Evolutionary conservation across 2,113 vertebrate species (phyloP), one percentile per base, ranked within the genome.

Genomic region (Psittacara wagleri): DNA sequence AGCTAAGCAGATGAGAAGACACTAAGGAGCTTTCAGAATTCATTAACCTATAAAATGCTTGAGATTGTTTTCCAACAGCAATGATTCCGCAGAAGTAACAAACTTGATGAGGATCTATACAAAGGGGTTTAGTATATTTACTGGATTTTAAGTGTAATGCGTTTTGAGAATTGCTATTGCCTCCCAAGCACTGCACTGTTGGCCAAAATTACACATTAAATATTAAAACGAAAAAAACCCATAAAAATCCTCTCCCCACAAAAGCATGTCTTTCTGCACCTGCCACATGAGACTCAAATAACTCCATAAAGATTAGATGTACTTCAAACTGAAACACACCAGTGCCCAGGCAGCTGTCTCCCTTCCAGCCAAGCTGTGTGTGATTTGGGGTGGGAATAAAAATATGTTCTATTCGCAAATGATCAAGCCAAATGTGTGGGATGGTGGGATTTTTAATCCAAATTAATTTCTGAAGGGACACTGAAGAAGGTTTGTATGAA

Each of bases 271-370:
- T 86, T 79, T 90, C 76, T 76, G 80, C 88, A 84, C 77, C 90
- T 95, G 94, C 90, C 90, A 94, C 69, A 68, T 0, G 0, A 66
- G 64, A 88, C 81, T 92, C 92, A 88, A 86, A 84, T 96, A 95
- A 92, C 91, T 97, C 92, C 55, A 72, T 93, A 91, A 94, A 96
- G 95, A 96, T 94, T 96, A 96, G 92, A 96, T 88, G 92, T 96
- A 69, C 94, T 94, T 95, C 44, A 41, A 46, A 83, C 77, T 88
- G 73, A 94, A 95, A n/a, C 66, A 84, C 52, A 8, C 66, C 24
- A 20, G 86, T 94, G 88, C 94, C 92, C 88, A 86, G 84, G 83
- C 96, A 94, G 88, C 92, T 95, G 90, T 94, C 57, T 55, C 84
- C 86, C 84, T 91, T 84, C 77, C 88, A 93, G 80, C 13, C 88